A percentile compares a stretch with the other conserved stretches of the same genome.
Conservation (phyloP, 2,113 vertebrate genomes). For the Oceanites oceanicus region DNA sequence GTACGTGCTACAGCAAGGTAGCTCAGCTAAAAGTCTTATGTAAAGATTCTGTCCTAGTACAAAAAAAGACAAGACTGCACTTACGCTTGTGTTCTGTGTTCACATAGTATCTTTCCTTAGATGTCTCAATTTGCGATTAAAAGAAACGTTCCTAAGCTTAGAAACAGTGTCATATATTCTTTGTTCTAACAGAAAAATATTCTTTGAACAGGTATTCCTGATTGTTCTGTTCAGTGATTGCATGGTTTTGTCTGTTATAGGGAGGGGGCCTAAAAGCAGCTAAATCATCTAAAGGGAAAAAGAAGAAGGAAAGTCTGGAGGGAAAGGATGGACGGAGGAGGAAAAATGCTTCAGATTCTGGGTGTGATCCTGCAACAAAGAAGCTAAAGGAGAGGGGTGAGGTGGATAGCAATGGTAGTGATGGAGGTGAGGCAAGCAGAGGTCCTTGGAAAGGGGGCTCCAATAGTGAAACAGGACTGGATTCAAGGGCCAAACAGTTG, state of each 20-base stretch:
- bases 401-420: conserved; percentile 79
- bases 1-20: background rate
- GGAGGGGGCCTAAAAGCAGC: conserved; percentile 70
- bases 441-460: conserved; percentile 80
- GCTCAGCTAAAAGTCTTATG: background rate
- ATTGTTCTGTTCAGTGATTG: background rate
- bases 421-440: conserved; percentile 78
- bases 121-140: background rate
- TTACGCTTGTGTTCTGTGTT: background rate
- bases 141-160: background rate
- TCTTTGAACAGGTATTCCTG: background rate
- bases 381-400: conserved; percentile 88
- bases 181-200: background rate
- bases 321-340: conserved; percentile 89
- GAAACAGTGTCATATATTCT: background rate
- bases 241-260: conserved; percentile 60
- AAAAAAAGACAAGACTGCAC: background rate
- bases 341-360: conserved; percentile 86
- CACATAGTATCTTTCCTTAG: background rate
- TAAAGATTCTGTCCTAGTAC: background rate
- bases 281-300: conserved; percentile 83
- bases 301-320: conserved; percentile 85
- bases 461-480: conserved; percentile 70
- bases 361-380: conserved; percentile 90
- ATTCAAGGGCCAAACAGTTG: conserved; percentile 77